Evolutionary conservation across 2,113 vertebrate species (phyloP).

Genomic region (Cyrtonyx montezumae): DNA sequence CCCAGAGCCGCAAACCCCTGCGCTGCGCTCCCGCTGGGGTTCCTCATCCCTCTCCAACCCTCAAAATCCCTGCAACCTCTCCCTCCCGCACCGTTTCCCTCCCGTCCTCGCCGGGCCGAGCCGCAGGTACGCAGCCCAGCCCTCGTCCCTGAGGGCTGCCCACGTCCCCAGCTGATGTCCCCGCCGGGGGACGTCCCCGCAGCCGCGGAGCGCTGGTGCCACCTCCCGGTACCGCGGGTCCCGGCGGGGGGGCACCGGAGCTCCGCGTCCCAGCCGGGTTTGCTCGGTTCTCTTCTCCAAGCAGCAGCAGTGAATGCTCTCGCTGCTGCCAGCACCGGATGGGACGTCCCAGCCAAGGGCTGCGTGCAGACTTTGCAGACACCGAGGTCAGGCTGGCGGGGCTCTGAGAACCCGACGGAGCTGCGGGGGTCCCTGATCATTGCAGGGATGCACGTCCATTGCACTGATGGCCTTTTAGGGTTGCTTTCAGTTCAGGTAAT

Average conservation of each 20-base stretch:
- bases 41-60: neutral
- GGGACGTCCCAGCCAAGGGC: slow-evolving; percentile 37
- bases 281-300: neutral
- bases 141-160: neutral
- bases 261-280: neutral
- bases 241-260: neutral
- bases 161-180: too few relatives aligned
- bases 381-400: too few relatives aligned
- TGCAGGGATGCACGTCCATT: too few relatives aligned
- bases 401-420: too few relatives aligned
- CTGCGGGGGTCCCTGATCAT: too few relatives aligned
- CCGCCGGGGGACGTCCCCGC: neutral
- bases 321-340: slow-evolving; percentile 55
- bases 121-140: too few relatives aligned
- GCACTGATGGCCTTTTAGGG: too few relatives aligned
- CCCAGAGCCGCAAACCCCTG: neutral
- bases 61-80: neutral
- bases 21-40: neutral
- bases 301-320: slow-evolving; percentile 46
- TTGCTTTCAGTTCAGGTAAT: too few relatives aligned
- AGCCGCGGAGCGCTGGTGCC: slow-evolving; percentile 26
- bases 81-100: neutral
- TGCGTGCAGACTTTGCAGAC: accelerated
- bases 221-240: slow-evolving; percentile 26
- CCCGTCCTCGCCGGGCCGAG: neutral